phyloP scores from a whole-genome alignment of 2,113 vertebrate species.

The Pelusios castaneus region DNA sequence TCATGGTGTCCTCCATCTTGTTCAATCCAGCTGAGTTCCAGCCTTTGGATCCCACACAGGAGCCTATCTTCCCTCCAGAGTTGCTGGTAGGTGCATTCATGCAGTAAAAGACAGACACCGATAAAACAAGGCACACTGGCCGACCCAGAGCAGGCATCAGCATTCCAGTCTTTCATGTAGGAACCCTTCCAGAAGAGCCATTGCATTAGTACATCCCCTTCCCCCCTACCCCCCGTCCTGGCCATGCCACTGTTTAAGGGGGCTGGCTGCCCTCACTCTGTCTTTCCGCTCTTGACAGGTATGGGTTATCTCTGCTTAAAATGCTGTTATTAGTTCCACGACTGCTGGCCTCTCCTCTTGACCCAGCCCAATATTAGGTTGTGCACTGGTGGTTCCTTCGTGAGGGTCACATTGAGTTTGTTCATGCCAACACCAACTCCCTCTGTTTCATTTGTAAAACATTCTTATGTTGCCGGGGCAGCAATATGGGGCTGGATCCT shows the following conservation, averaged over 20 bases:
- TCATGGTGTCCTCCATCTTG: slow-evolving; percentile 67
- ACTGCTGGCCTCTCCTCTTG: not conserved
- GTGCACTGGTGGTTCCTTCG: not conserved
- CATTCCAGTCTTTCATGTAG: not conserved
- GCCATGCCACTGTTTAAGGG: not conserved
- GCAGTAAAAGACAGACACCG: not conserved
- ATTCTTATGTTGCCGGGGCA: not conserved
- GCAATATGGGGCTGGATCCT: not conserved
- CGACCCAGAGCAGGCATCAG: not conserved
- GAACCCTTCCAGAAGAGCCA: not conserved
- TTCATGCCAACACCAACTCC: not conserved
- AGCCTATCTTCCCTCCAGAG: slow-evolving; percentile 95
- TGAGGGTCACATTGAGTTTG: not conserved
- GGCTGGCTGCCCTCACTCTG: too few species aligned
- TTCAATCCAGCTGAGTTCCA: slow-evolving; percentile 84
- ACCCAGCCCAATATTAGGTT: not conserved
- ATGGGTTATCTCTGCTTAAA: too few species aligned
- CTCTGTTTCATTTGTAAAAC: not conserved
- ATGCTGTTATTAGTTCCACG: not conserved
- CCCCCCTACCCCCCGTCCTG: too few species aligned
- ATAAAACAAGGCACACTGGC: not conserved
- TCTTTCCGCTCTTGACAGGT: too few species aligned
- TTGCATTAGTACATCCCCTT: not conserved
- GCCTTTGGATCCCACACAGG: slow-evolving; percentile 94
- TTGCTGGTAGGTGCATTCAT: slow-evolving; percentile 81